These are phyloP conservation scores for Drosophila mayri DNA, from an alignment of 1,140 invertebrate genomes.

Conservation along the genomic window DNA sequence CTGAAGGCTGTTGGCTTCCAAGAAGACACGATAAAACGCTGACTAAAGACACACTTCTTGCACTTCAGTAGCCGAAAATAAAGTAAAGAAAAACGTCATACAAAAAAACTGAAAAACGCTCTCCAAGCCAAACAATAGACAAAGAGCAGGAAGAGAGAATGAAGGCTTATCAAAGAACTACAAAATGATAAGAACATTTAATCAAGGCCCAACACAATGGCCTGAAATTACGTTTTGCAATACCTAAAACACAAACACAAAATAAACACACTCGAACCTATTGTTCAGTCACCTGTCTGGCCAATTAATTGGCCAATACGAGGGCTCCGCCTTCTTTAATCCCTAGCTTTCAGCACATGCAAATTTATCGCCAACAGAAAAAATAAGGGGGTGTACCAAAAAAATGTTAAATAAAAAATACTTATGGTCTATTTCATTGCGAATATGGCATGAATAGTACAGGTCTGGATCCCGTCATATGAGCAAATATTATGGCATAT, in stretches of 20 bases:
- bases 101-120: slow-evolving; percentile 14
- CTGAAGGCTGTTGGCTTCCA: slow-evolving; percentile 72
- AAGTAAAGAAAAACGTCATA: slow-evolving; percentile 8
- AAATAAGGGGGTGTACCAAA: slow-evolving; percentile 1
- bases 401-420: slow-evolving; percentile 14
- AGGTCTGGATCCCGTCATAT: slow-evolving; percentile 19
- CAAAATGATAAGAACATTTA: slow-evolving; percentile 66
- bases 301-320: slow-evolving; percentile 47
- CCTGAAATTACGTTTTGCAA: slow-evolving; percentile 49
- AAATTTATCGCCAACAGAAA: slow-evolving; percentile 24
- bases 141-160: slow-evolving; percentile 1
- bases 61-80: slow-evolving; percentile 16
- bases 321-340: slow-evolving; percentile 45
- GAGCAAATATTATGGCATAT: slow-evolving; percentile 30
- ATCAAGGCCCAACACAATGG: slow-evolving; percentile 72
- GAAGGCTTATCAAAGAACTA: slow-evolving; percentile 55
- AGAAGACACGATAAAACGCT: slow-evolving; percentile 57
- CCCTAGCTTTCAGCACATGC: slow-evolving; percentile 42
- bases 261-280: slow-evolving; percentile 32
- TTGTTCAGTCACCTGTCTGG: slow-evolving; percentile 19
- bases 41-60: slow-evolving; percentile 58
- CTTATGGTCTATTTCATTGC: slow-evolving; percentile 55
- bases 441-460: slow-evolving; percentile 12
- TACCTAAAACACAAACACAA: slow-evolving; percentile 2
- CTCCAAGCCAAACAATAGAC: slow-evolving; percentile 26